A percentile compares a stretch with the other conserved stretches of the same genome.
Conservation (phyloP, 2,888 invertebrate genomes). For the Dryomyza anilis region DNA sequence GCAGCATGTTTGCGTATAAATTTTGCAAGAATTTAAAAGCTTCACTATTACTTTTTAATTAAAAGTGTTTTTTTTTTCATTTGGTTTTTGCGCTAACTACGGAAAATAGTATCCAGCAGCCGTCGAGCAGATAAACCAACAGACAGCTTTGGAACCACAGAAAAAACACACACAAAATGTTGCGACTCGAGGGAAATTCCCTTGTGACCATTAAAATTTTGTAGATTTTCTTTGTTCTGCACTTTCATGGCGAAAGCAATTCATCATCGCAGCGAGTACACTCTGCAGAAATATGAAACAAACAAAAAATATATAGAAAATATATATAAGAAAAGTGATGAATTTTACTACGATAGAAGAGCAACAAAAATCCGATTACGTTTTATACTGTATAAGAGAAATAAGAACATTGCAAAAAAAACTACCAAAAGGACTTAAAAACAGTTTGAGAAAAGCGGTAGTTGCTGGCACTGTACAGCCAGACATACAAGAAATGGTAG, state of each 20-base stretch:
- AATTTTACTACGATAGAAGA: conserved; percentile 3
- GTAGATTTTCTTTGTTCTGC: conserved; percentile 18
- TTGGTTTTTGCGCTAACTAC: conserved; percentile 4
- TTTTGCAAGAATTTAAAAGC: conserved; percentile 8
- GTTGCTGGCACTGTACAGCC: too few species aligned
- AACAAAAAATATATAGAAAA: too few species aligned
- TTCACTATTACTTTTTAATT: conserved; percentile 21
- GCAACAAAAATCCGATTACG: conserved; percentile 18
- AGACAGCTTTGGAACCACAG: conserved; percentile 15
- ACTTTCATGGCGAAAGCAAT: conserved; percentile 18
- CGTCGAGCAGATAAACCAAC: conserved; percentile 14
- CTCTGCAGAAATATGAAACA: conserved; percentile 6
- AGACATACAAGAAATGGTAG: too few species aligned
- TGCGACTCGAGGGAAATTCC: conserved; percentile 16
- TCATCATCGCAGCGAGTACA: conserved; percentile 17
- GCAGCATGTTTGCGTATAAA: background rate
- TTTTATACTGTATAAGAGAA: too few species aligned
- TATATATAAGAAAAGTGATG: too few species aligned
- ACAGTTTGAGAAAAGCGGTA: too few species aligned
- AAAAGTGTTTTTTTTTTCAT: conserved; percentile 14
- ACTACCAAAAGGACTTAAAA: too few species aligned
- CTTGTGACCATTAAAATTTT: conserved; percentile 22
- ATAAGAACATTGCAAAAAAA: too few species aligned
- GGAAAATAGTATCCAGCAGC: background rate
- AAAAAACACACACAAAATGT: conserved; percentile 22